Conservation (phyloP, 2,797 vertebrate species). For the Chloroceryle inda region DNA sequence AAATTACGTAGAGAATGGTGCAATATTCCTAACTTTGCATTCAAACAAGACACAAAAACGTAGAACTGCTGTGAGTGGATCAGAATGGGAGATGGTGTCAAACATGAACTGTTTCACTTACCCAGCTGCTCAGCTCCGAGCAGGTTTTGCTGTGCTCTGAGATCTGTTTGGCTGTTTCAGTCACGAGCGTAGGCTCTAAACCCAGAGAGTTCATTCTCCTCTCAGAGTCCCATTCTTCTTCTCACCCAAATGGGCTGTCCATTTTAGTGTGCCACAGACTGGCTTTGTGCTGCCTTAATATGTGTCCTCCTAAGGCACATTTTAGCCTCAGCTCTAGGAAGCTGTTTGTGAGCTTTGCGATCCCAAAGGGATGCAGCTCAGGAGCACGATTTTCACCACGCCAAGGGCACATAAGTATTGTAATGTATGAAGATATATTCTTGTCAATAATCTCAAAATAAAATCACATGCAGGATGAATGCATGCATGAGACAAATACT, state of each 20-base stretch:
- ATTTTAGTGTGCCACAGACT: neutral
- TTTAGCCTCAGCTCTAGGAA: neutral
- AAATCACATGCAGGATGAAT: slow-evolving; percentile 28
- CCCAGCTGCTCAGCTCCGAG: neutral
- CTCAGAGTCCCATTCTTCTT: neutral
- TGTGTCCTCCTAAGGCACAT: neutral
- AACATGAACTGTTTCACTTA: neutral
- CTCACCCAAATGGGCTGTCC: neutral
- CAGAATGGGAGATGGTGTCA: neutral
- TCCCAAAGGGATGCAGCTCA: neutral
- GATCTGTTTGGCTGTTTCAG: neutral
- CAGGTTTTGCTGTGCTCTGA: neutral
- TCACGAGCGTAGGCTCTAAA: neutral
- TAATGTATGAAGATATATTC: slow-evolving; percentile 73
- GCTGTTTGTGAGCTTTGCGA: neutral
- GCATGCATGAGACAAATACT: slow-evolving; percentile 25
- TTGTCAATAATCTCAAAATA: slow-evolving; percentile 19
- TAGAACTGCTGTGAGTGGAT: neutral
- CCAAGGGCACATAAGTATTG: slow-evolving; percentile 48
- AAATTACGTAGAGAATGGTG: neutral
- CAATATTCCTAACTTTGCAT: neutral
- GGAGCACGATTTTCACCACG: neutral
- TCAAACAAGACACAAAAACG: neutral
- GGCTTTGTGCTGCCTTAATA: neutral
- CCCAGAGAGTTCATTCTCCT: neutral